These are phyloP conservation scores for Acrobasis repandana DNA, from an alignment of 2,888 invertebrate genomes.

Conservation along the genomic window DNA sequence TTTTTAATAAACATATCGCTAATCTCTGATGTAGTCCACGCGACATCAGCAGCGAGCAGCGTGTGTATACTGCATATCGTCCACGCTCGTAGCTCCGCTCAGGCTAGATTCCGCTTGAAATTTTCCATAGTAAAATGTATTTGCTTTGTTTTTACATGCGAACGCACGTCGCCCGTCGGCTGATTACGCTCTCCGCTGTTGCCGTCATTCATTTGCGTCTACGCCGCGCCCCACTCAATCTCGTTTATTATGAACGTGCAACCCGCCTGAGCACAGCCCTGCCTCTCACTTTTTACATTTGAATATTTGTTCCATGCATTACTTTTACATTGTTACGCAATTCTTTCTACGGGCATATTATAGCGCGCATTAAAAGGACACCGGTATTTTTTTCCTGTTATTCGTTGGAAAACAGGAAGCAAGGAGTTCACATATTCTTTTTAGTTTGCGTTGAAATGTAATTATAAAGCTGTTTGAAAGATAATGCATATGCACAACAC, in stretches of 20 bases:
- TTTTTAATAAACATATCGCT: too few species aligned
- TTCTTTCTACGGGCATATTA: constrained; percentile 45
- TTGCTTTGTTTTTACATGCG: constrained; percentile 68
- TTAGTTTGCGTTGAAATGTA: neutral
- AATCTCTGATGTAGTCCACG: neutral
- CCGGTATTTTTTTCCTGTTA: constrained; percentile 9
- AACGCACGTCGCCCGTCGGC: constrained; percentile 67
- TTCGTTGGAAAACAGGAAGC: neutral
- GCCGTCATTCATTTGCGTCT: constrained; percentile 77
- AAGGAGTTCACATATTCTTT: neutral
- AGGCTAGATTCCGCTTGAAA: constrained; percentile 46
- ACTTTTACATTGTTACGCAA: constrained; percentile 62
- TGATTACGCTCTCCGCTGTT: constrained; percentile 71
- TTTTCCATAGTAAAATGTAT: constrained; percentile 55
- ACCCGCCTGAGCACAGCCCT: constrained; percentile 49
- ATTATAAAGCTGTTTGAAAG: neutral
- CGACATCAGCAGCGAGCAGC: neutral
- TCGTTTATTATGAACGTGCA: constrained; percentile 78
- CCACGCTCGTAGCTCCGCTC: constrained; percentile 33
- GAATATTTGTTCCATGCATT: constrained; percentile 64
- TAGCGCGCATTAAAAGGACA: constrained; percentile 36
- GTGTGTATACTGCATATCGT: constrained; percentile 34
- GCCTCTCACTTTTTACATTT: constrained; percentile 68
- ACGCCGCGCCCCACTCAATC: constrained; percentile 75
- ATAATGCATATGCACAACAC: neutral